phyloP scores from a whole-genome alignment of 2,888 invertebrate species.

The Leptinotarsa tumamoca region DNA sequence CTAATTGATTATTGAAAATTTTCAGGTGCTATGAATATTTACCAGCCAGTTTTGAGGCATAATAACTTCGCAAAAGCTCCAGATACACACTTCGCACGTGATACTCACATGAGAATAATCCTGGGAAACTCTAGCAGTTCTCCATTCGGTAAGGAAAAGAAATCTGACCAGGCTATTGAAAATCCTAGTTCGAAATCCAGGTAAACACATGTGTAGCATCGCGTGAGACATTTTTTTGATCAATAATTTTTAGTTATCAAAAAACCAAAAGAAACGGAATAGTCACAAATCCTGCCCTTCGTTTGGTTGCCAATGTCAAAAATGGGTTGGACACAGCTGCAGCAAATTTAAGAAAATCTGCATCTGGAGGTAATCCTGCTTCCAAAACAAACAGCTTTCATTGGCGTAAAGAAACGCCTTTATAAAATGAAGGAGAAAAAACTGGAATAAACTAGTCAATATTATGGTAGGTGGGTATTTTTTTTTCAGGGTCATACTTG shows the following conservation, averaged over 20 bases:
- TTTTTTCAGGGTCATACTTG: neutral
- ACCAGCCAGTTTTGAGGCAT: constrained; percentile 65
- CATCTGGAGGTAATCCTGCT: constrained; percentile 72
- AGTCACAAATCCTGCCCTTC: constrained; percentile 87
- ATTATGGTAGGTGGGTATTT: constrained; percentile 50
- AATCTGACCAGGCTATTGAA: constrained; percentile 51
- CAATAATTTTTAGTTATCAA: constrained; percentile 52
- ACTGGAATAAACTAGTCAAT: constrained; percentile 57
- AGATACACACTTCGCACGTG: constrained; percentile 88
- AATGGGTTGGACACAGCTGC: constrained; percentile 78
- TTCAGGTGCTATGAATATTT: constrained; percentile 64
- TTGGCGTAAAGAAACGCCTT: constrained; percentile 87
- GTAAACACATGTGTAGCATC: constrained; percentile 39
- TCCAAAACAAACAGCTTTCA: constrained; percentile 83
- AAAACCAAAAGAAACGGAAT: constrained; percentile 86
- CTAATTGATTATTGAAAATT: constrained; percentile 21
- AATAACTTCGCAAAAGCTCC: constrained; percentile 68
- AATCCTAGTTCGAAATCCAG: constrained; percentile 57
- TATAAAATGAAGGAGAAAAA: constrained; percentile 59
- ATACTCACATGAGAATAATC: constrained; percentile 92
- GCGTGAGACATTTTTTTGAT: neutral
- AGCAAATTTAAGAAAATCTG: constrained; percentile 73
- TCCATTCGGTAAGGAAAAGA: constrained; percentile 59
- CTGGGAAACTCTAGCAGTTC: constrained; percentile 66
- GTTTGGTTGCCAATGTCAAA: constrained; percentile 81